A percentile compares a stretch with the other conserved stretches of the same genome.
Conservation (phyloP, 2,797 vertebrate genomes). For the Meda fulgida region DNA sequence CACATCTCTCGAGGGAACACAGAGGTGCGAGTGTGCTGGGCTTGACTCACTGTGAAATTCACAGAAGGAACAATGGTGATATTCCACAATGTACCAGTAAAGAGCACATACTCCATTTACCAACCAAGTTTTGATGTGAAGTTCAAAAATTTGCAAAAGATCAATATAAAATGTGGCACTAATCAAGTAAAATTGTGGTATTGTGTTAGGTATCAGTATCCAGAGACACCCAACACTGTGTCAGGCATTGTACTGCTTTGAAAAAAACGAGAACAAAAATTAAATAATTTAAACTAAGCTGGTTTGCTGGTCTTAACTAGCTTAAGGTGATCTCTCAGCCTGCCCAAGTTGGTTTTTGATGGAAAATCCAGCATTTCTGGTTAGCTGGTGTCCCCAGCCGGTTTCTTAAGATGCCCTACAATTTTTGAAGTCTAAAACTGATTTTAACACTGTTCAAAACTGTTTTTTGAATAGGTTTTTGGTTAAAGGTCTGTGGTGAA, state of each 20-base stretch:
- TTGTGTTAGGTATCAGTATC: background rate
- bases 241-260: too few relatives aligned
- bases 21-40: conserved; percentile 17
- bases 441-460: background rate
- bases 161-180: background rate
- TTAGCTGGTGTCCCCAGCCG: too few relatives aligned
- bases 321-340: background rate
- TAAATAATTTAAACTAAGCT: background rate
- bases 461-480: background rate
- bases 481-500: background rate
- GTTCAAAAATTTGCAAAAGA: background rate
- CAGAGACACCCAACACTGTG: background rate
- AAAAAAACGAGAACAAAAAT: too few relatives aligned
- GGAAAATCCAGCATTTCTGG: too few relatives aligned
- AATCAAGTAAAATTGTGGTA: background rate
- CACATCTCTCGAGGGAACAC: conserved; percentile 31
- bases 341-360: background rate
- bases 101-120: background rate
- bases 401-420: too few relatives aligned
- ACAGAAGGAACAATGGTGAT: background rate
- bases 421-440: background rate
- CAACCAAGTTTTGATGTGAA: background rate
- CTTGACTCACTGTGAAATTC: conserved; percentile 5
- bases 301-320: background rate
- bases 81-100: background rate